A percentile compares a stretch with the other conserved stretches of the same genome.
These are phyloP conservation scores for Musca domestica DNA, from an alignment of 1,140 invertebrate species.

Conservation along the genomic window DNA sequence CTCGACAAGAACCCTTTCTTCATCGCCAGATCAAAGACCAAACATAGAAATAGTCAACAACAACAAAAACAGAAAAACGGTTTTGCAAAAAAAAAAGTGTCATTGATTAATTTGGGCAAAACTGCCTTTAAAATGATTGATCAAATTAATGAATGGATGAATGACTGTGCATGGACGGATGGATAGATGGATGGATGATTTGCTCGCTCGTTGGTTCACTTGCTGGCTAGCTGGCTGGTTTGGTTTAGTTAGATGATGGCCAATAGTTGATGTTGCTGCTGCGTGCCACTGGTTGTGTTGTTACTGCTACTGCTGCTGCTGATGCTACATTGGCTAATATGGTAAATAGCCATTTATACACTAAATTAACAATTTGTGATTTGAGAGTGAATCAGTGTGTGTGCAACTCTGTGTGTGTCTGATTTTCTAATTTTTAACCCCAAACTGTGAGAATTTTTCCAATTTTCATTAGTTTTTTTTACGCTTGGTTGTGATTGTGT, in stretches of 20 bases:
- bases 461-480: no score
- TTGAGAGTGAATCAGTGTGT: neutral
- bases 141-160: conserved; percentile 19
- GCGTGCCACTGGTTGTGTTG: no score
- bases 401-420: neutral
- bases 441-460: conserved; percentile 12
- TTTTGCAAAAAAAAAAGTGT: neutral
- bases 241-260: neutral
- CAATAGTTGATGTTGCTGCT: neutral
- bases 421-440: neutral
- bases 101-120: conserved; percentile 20
- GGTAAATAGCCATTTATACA: conserved; percentile 20
- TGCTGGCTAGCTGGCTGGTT: neutral
- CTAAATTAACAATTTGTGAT: conserved; percentile 17
- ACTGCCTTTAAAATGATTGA: conserved; percentile 19
- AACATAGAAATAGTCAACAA: neutral
- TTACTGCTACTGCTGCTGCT: neutral
- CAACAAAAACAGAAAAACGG: neutral
- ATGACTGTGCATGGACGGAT: neutral
- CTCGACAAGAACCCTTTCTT: no score
- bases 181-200: conserved; percentile 2
- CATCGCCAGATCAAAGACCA: no score
- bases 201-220: no score
- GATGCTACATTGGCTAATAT: conserved; percentile 1
- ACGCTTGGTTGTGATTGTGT: no score